These are phyloP conservation scores for Oncorhynchus gorbuscha DNA, from an alignment of 2,113 vertebrate species.

Conservation along the genomic window DNA sequence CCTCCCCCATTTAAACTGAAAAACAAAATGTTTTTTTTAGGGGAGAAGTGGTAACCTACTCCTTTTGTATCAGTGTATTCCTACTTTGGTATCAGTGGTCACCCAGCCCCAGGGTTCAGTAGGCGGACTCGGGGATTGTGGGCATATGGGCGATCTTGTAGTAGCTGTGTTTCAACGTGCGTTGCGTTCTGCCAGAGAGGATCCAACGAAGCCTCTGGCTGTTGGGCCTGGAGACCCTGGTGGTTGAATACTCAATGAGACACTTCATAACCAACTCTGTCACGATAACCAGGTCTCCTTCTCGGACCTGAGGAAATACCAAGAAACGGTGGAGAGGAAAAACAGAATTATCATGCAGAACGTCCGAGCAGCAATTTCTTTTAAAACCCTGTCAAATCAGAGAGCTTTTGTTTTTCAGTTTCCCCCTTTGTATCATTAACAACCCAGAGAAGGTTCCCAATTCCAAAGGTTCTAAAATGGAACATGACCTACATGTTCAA, in stretches of 20 bases:
- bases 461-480: neutral
- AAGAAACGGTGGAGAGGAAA: neutral
- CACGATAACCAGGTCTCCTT: conserved; percentile 84
- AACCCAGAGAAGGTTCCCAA: neutral
- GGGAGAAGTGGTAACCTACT: neutral
- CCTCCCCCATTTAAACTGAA: neutral
- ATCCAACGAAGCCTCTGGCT: conserved; percentile 92
- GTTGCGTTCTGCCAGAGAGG: conserved; percentile 90
- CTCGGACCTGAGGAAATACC: conserved; percentile 75
- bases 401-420: neutral
- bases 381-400: neutral
- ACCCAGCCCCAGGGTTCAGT: conserved; percentile 52
- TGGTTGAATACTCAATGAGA: conserved; percentile 87
- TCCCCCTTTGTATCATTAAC: neutral
- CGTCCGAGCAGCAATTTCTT: neutral
- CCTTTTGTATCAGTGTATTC: too few relatives aligned
- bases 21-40: neutral
- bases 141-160: conserved; percentile 93
- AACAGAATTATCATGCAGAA: neutral
- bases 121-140: conserved; percentile 88
- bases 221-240: conserved; percentile 87
- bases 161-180: conserved; percentile 91
- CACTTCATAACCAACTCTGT: conserved; percentile 90
- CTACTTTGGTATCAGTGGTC: conserved; percentile 1
- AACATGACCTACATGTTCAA: neutral